Evolutionary conservation across 1,140 invertebrate genomes (phyloP).

Genomic region (Antheraea pernyi): DNA sequence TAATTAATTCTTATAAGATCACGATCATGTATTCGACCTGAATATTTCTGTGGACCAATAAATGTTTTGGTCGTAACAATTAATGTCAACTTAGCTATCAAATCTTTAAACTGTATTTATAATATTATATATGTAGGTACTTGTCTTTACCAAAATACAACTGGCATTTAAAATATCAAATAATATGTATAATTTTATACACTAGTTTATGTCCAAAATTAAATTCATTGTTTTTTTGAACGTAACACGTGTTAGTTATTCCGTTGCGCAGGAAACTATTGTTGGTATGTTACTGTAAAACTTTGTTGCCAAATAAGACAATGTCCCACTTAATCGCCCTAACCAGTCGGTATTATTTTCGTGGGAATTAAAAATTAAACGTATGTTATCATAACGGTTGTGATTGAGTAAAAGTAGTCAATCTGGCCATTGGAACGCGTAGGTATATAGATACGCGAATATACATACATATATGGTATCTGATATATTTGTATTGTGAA

Average conservation of each 20-base stretch:
- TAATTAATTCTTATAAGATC: too few species aligned
- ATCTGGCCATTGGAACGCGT: background rate
- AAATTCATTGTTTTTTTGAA: slow-evolving; percentile 1
- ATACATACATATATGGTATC: too few species aligned
- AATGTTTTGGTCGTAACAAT: too few species aligned
- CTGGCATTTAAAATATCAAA: background rate
- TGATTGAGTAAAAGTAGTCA: slow-evolving; percentile 7
- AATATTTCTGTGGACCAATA: too few species aligned
- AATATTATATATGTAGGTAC: too few species aligned
- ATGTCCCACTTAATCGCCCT: slow-evolving; percentile 2
- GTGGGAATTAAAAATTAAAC: slow-evolving; percentile 12
- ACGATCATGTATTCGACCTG: too few species aligned
- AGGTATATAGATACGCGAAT: background rate
- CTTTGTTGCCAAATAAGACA: slow-evolving; percentile 11
- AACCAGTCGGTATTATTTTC: background rate
- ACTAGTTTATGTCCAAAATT: slow-evolving; percentile 6
- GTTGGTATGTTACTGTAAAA: slow-evolving; percentile 5
- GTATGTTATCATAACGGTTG: background rate
- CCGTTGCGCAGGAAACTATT: background rate
- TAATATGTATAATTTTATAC: background rate
- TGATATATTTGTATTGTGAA: too few species aligned
- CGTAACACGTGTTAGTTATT: background rate
- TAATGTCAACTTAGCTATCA: too few species aligned
- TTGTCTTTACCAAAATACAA: background rate
- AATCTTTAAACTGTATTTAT: background rate